phyloP scores from a whole-genome alignment of 2,888 invertebrate genomes.

The Argyresthia albistria region DNA sequence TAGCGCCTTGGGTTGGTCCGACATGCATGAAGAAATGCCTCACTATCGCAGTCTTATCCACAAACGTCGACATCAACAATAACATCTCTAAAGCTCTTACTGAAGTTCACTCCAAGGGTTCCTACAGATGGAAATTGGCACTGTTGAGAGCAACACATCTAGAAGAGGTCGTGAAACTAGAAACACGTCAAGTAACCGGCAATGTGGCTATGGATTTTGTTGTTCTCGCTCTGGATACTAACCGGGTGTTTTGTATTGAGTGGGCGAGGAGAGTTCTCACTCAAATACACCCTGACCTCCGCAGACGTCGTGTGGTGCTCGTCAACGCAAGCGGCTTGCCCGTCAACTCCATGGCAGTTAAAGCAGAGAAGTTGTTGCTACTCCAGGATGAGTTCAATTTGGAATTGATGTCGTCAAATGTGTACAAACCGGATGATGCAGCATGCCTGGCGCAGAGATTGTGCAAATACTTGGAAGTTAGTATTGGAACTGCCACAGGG shows the following conservation, averaged over 20 bases:
- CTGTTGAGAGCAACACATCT: conserved; percentile 40
- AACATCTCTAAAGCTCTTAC: conserved; percentile 42
- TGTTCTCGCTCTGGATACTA: conserved; percentile 48
- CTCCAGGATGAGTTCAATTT: conserved; percentile 42
- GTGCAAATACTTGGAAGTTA: conserved; percentile 50
- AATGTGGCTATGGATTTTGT: conserved; percentile 53
- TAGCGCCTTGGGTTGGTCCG: conserved; percentile 53
- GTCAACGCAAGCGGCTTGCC: conserved; percentile 54
- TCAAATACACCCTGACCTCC: conserved; percentile 53
- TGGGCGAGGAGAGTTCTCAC: conserved; percentile 45
- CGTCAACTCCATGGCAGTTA: conserved; percentile 48
- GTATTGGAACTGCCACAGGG: conserved; percentile 51
- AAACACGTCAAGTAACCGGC: conserved; percentile 39
- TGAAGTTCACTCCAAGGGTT: conserved; percentile 40
- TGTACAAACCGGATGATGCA: conserved; percentile 33
- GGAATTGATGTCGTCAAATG: conserved; percentile 50
- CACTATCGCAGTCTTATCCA: conserved; percentile 46
- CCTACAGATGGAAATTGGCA: conserved; percentile 46
- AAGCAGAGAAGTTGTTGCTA: conserved; percentile 38
- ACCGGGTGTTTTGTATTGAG: conserved; percentile 46
- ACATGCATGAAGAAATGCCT: conserved; percentile 43
- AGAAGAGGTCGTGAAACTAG: conserved; percentile 35
- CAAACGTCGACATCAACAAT: conserved; percentile 44
- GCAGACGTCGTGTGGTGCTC: conserved; percentile 44
- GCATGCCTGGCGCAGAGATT: conserved; percentile 40